Base-by-base conservation (phyloP, 53 echinoderm and acorn worm genomes). In the Mesocentrotus franciscanus region DNA sequence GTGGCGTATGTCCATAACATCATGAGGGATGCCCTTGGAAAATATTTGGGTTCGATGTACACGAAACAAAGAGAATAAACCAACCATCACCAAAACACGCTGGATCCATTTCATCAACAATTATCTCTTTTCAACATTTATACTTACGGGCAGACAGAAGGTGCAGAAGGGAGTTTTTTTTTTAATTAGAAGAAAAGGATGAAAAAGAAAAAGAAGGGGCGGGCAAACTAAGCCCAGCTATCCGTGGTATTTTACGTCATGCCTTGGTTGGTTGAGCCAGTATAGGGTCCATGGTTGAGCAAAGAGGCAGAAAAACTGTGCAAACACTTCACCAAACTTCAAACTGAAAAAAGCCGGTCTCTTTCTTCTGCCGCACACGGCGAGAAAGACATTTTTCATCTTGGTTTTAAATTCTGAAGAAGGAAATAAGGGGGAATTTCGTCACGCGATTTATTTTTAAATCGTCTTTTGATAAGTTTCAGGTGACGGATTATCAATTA, bases 401-500 rank as follows among this genome's bases (percentile, higher is more conserved):
- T 56, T 79, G 15, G 36, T 42, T 5, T 27, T 27, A n/a, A 26
- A 58, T 26, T 87, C 10, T 27, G 8, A n/a, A 27, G 30, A 75
- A 11, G 9, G 9, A 27, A 87, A 87, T 9, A 91, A 13, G 33
- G 66, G 20, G 58, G 35, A 34, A 91, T 91, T 66, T 66, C 58
- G 66, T 90, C 91, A 90, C 91, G 91, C 91, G 91, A 90, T 61
- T 90, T 60, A 62, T 90, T 64, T 15, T 35, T 17, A 62, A 13
- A 32, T 33, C 32, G 24, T 90, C 20, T 90, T 64, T 62, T 26
- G 4, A 16, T 61, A 30, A 42, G 83, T 84, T 49, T 49, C 84
- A 22, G 30, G 66, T 91, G 91, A 61, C 2, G 58, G 91, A 66
- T 64, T 91, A 66, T 62, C 91, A 91, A 91, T 91, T 91, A 64